phyloP scores from a whole-genome alignment of 2,888 invertebrate species.

The Pterobdella sp. region DNA sequence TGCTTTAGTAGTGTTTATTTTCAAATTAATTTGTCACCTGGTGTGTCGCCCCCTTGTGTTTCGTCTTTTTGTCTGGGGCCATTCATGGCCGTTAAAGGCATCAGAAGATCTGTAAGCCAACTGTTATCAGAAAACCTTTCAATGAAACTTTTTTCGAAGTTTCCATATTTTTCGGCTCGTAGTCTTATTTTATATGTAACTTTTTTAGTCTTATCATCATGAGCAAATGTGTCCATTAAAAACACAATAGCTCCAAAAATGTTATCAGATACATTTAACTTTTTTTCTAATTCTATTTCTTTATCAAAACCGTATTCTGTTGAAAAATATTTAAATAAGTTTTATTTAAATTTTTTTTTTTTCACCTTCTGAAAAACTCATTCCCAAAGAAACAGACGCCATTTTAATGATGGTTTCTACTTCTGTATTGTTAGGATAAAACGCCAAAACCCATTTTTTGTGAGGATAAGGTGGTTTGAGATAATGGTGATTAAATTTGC shows the following conservation, averaged over 20 bases:
- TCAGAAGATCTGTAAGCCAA: conserved; percentile 26
- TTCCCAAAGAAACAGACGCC: conserved; percentile 26
- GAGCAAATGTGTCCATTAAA: neutral
- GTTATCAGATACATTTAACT: neutral
- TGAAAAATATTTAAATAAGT: conserved; percentile 2
- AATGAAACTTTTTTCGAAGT: neutral
- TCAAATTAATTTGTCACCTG: no score
- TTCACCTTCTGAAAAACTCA: conserved; percentile 7
- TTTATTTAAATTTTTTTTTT: neutral
- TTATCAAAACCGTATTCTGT: conserved; percentile 45
- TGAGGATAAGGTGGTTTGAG: no score
- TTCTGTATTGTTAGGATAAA: conserved; percentile 30
- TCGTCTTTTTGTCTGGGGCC: conserved; percentile 26
- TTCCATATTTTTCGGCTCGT: conserved; percentile 24
- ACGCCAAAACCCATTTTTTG: conserved; percentile 31
- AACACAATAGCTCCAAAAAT: conserved; percentile 28
- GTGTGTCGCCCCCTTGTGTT: conserved; percentile 22
- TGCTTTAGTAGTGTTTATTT: no score
- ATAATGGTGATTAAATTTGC: neutral
- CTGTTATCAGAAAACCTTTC: neutral
- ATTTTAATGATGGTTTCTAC: conserved; percentile 25
- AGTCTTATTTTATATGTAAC: conserved; percentile 28
- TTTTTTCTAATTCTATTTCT: conserved; percentile 49
- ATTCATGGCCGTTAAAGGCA: conserved; percentile 3
- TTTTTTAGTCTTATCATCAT: conserved; percentile 4